Evolutionary conservation across 1,140 invertebrate genomes (phyloP), one percentile per base, ranked within the genome.

Genomic region (Choristoneura fumiferana): DNA sequence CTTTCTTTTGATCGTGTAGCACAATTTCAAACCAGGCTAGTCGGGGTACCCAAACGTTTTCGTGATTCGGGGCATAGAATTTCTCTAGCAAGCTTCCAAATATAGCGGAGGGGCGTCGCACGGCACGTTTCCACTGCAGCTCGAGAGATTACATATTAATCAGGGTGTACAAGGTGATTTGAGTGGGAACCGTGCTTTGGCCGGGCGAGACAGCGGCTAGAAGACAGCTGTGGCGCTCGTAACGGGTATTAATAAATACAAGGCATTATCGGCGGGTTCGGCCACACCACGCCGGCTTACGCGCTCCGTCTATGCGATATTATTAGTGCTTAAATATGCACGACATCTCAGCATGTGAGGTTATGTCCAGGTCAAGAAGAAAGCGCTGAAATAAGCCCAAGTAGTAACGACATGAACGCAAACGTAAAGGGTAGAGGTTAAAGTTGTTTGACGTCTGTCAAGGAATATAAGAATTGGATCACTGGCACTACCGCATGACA

Each of bases 181-280:
- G 43, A 49, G 43, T 49, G 43, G 43, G 29, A 49, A 29, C 18
- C 18, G 43, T 49, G 22, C 77, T 77, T 75, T 80, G 81, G 77
- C 68, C 75, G 80, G 78, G 80, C 80, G 82, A 81, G 81, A 43
- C 80, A 60, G 81, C 78, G 76, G 76, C 72, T 73, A 70, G 58
- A 61, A 80, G 83, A 84, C 84, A 86, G 84, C 84, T 88, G 81
- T 80, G 81, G 29, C 71, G 69, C 75, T 78, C 84, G 84, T 87
- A 87, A 87, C 74, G 84, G 76, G 77, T 87, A 87, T 86, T 86
- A 87, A 87, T 87, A 86, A 87, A 87, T 85, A 87, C 77, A 67
- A 76, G 73, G 73, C 77, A 84, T 85, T 87, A 84, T 82, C 76
- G 76, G 69, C 75, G 68, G 69, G 76, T 81, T 6, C 22, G 22